A percentile compares a stretch with the other conserved stretches of the same genome.
phyloP scores from a whole-genome alignment of 2,797 vertebrate genomes.

The Pelodytes ibericus region DNA sequence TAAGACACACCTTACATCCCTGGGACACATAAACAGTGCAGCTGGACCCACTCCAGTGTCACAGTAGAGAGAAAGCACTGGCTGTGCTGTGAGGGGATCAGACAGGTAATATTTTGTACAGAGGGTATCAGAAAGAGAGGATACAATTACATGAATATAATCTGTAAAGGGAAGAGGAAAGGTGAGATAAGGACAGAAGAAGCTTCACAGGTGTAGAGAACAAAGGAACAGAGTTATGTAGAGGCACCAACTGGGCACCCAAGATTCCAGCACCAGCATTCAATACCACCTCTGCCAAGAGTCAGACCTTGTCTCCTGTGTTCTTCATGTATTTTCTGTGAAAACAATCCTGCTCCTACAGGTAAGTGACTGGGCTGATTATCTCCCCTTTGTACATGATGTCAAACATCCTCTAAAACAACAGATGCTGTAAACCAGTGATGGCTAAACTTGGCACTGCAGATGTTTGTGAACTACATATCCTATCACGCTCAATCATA shows the following conservation, averaged over 20 bases:
- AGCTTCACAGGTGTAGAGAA: neutral
- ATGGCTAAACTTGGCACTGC: too few relatives aligned
- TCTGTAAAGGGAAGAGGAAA: neutral
- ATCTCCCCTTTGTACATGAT: too few relatives aligned
- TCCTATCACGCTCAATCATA: too few relatives aligned
- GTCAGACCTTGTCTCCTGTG: neutral
- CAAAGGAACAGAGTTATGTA: neutral
- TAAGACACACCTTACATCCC: constrained; percentile 1
- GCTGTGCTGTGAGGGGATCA: constrained; percentile 1
- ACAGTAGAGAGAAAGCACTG: constrained; percentile 4
- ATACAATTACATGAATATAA: neutral
- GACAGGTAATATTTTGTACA: constrained; percentile 11
- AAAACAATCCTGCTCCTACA: neutral
- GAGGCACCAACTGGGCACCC: neutral
- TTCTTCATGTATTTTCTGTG: neutral
- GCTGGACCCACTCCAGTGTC: neutral
- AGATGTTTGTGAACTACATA: too few relatives aligned
- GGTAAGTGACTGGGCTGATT: constrained; percentile 3
- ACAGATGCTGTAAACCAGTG: too few relatives aligned
- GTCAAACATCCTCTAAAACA: too few relatives aligned
- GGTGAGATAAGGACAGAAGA: neutral
- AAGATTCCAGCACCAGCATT: neutral
- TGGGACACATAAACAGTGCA: constrained; percentile 25
- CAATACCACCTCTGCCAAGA: constrained; percentile 5
- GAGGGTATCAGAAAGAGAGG: neutral